A percentile compares a stretch with the other conserved stretches of the same genome.
Conservation (phyloP, 2,888 invertebrate genomes). For the Ferrisia virgata region DNA sequence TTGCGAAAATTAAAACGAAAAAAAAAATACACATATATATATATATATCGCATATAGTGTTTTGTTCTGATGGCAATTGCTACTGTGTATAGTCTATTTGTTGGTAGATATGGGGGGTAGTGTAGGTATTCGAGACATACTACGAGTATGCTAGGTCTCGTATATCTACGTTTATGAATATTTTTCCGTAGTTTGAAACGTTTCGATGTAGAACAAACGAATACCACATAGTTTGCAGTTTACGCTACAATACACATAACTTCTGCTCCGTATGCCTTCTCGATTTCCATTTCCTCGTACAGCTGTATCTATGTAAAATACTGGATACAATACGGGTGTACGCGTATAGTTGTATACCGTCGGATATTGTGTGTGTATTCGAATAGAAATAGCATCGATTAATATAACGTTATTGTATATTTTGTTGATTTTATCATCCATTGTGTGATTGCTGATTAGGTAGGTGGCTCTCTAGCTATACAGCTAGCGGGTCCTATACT, state of each 20-base stretch:
- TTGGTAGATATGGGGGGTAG: no score
- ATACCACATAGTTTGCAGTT: neutral
- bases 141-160: no score
- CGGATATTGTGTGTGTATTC: neutral
- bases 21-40: neutral
- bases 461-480: neutral
- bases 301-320: neutral
- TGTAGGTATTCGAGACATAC: no score
- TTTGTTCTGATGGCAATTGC: no score
- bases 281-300: neutral
- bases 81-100: no score
- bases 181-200: neutral
- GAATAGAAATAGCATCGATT: neutral
- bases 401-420: neutral
- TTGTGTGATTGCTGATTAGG: neutral
- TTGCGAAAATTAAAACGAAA: neutral
- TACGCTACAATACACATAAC: neutral
- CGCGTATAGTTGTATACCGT: neutral
- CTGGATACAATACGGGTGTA: neutral
- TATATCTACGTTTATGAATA: neutral
- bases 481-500: no score
- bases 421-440: neutral
- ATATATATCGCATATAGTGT: no score
- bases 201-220: neutral
- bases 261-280: neutral